A percentile compares a stretch with the other conserved stretches of the same genome.
These are phyloP conservation scores for Chelonoidis abingdonii DNA, from an alignment of 2,113 vertebrate species.

Conservation along the genomic window DNA sequence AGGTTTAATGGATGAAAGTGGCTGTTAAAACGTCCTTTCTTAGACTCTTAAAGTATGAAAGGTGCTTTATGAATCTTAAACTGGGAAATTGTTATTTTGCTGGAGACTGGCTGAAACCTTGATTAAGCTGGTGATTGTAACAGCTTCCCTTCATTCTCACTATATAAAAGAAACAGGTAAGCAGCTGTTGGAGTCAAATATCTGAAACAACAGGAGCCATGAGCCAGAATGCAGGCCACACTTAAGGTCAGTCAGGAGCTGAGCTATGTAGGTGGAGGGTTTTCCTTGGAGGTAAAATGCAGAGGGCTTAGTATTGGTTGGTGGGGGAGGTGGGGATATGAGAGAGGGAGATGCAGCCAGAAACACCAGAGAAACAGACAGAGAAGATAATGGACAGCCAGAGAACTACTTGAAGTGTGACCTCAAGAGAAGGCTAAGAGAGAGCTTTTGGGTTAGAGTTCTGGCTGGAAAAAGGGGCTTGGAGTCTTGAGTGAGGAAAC, in stretches of 20 bases:
- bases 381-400: neutral
- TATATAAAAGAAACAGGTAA: fast-evolving
- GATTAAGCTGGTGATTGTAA: neutral
- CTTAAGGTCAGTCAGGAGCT: neutral
- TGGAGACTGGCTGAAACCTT: neutral
- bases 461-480: neutral
- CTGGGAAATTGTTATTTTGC: neutral
- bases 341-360: neutral
- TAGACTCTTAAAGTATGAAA: neutral
- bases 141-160: neutral
- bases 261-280: neutral
- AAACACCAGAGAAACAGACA: neutral
- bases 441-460: neutral
- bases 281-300: neutral
- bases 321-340: too few species aligned
- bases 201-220: fast-evolving
- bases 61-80: neutral
- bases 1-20: neutral
- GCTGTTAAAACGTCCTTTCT: neutral
- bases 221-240: neutral
- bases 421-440: neutral
- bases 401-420: neutral
- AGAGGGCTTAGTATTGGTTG: fast-evolving
- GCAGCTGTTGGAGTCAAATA: neutral
- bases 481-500: neutral